Conservation (phyloP, 2,113 vertebrate genomes). For the Indri indri region DNA sequence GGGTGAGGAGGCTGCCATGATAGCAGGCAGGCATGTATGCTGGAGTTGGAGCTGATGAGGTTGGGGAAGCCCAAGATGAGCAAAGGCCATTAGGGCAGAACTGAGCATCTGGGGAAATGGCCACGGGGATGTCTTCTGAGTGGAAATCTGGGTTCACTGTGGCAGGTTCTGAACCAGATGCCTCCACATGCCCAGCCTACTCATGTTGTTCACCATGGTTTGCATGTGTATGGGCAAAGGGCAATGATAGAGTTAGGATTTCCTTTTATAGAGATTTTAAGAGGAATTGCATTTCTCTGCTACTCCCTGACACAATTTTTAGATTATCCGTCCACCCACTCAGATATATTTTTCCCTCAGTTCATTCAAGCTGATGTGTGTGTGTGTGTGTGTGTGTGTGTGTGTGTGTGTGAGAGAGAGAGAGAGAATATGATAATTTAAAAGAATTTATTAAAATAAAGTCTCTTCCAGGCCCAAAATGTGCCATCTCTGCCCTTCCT, state of each 20-base stretch:
- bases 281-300: conserved; percentile 1
- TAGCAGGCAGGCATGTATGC: background rate
- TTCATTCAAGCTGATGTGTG: conserved; percentile 42
- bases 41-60: background rate
- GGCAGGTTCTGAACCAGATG: background rate
- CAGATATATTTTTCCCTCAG: conserved; percentile 41
- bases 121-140: background rate
- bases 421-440: background rate
- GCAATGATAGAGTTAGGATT: background rate
- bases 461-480: background rate
- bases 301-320: conserved; percentile 27
- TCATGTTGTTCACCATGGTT: rapidly evolving
- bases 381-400: no score
- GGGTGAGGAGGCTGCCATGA: background rate
- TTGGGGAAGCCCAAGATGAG: background rate
- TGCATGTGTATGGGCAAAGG: background rate
- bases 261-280: conserved; percentile 35
- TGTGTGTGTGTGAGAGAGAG: no score
- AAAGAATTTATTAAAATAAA: conserved; percentile 40
- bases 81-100: background rate
- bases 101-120: background rate
- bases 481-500: background rate
- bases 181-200: background rate
- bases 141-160: background rate
- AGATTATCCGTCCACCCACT: conserved; percentile 43